These are phyloP conservation scores for Fulica atra DNA, from an alignment of 2,113 vertebrate genomes.

Conservation along the genomic window DNA sequence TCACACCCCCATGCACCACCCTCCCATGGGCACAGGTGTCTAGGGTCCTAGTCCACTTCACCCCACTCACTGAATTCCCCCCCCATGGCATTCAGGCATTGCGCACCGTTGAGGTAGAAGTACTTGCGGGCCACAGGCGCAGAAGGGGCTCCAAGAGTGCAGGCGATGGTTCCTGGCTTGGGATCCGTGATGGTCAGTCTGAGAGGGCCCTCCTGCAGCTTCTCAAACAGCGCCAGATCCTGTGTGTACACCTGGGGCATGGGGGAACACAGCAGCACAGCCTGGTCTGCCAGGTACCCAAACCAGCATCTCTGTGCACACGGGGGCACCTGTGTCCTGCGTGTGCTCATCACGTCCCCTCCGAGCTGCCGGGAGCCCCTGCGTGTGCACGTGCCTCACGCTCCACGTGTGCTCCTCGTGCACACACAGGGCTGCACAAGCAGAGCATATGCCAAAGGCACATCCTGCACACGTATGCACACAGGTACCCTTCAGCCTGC, in stretches of 20 bases:
- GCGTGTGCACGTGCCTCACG: neutral
- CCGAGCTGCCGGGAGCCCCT: no score
- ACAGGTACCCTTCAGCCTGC: fast-evolving
- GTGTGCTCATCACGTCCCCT: fast-evolving
- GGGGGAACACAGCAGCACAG: neutral
- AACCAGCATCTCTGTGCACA: fast-evolving
- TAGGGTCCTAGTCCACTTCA: neutral
- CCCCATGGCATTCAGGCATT: neutral
- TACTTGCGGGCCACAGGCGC: conserved; percentile 24
- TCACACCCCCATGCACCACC: neutral
- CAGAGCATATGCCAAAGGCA: neutral
- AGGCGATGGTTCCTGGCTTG: neutral
- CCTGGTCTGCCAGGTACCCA: fast-evolving
- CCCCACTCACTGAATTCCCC: neutral
- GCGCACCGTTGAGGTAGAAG: conserved; percentile 41
- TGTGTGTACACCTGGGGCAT: neutral
- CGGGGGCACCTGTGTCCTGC: neutral
- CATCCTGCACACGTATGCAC: neutral
- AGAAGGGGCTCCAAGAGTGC: neutral
- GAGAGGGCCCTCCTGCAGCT: neutral
- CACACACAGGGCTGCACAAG: neutral
- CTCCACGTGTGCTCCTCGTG: fast-evolving
- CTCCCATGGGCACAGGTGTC: neutral
- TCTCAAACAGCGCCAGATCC: neutral
- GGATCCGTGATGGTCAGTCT: neutral